These are phyloP conservation scores for Hipposideros larvatus DNA, from an alignment of 2,797 vertebrate species.

Conservation along the genomic window DNA sequence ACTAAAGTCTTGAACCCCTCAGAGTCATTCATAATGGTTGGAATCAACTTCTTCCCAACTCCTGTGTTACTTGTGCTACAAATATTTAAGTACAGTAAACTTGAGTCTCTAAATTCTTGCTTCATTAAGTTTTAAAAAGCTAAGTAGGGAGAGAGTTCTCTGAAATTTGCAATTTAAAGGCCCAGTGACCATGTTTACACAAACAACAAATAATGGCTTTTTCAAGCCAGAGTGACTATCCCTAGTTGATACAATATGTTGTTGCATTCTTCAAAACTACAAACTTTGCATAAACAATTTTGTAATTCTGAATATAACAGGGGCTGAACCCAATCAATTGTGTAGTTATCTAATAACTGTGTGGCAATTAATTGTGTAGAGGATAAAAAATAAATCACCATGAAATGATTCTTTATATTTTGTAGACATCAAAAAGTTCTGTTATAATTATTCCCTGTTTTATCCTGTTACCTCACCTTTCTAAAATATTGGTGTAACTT, in stretches of 20 bases:
- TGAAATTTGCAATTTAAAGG: conserved; percentile 16
- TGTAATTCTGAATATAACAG: neutral
- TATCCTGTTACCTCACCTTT: neutral
- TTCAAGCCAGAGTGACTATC: neutral
- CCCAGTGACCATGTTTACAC: neutral
- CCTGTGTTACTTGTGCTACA: neutral
- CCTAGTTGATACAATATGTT: neutral
- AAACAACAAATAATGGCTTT: neutral
- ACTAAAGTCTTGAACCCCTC: too few species aligned
- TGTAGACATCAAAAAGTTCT: neutral
- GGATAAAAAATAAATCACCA: neutral
- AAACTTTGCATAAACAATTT: neutral
- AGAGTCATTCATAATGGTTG: too few species aligned
- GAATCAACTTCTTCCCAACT: too few species aligned
- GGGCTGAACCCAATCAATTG: neutral
- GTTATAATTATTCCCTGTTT: neutral
- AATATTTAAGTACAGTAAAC: neutral
- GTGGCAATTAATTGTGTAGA: neutral
- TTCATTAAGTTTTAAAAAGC: neutral
- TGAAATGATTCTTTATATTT: neutral
- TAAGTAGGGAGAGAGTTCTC: neutral
- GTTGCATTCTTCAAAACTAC: neutral
- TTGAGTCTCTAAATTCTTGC: conserved; percentile 5
- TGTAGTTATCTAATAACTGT: neutral
- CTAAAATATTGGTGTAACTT: neutral